Base-by-base conservation (phyloP, 53 echinoderm and acorn worm genomes). In the Glandiceps talaboti region DNA sequence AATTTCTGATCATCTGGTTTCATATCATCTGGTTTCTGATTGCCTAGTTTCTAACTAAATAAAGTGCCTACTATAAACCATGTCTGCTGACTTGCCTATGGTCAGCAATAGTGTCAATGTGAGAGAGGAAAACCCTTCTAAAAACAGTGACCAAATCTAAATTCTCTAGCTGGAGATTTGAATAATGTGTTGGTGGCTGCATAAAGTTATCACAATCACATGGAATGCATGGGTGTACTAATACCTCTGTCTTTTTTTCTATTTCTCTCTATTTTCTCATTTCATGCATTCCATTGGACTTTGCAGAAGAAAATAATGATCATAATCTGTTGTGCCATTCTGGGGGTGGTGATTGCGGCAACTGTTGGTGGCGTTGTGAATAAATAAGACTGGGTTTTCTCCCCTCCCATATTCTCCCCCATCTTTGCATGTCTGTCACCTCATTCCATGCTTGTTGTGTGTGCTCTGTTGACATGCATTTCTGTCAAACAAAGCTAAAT, bases 241-340 rank as follows among this genome's bases (percentile, higher is more conserved):
- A 45, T 45, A 20, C 20, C 64, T 12, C 64, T 12, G 20, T 45
- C 64, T 45, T 45, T 45, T 45, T 45, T 45, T 45, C 64, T 20
- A 6, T 20, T 45, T 45, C 20, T 45, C 20, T 45, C 64, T 45
- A 6, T 45, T 20, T 20, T 20, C 20, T 45, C 20, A 12, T 20
- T 45, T 45, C 64, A 45, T 45, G 64, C 64, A 12, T 45, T n/a
- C 20, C 64, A 45, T 20, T 6, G 64, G 20, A 45, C 64, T 12
- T 82, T 75, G 80, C 89, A 92, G 92, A 92, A 92, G 88, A 92
- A 92, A 86, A 86, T 92, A 76, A 86, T 92, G 86, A 92, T 92
- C 73, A 30, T 92, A 80, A 84, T 92, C 75, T 92, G 92, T 89
- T 92, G 92, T 78, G 89, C 74, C 45, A 87, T 92, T 75, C 82